These are phyloP conservation scores for Entomobrya multifasciata DNA, from an alignment of 2,888 invertebrate genomes.

Conservation along the genomic window DNA sequence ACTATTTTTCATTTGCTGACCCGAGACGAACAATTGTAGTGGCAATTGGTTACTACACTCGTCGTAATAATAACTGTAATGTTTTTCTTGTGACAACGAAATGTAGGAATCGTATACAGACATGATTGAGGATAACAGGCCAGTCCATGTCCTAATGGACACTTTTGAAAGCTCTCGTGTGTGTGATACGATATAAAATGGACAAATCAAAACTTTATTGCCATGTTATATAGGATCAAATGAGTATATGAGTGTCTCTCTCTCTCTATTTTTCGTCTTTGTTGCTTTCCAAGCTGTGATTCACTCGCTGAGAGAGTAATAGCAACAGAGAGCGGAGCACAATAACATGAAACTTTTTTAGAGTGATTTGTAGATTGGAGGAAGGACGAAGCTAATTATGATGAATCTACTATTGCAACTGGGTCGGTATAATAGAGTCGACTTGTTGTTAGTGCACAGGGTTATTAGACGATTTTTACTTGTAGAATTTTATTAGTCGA, in stretches of 20 bases:
- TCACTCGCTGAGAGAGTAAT: background rate
- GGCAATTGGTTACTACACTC: constrained; percentile 33
- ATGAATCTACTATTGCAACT: constrained; percentile 61
- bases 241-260: background rate
- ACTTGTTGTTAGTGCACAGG: too few species aligned
- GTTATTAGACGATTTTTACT: too few species aligned
- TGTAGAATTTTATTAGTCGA: too few species aligned
- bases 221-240: too few species aligned
- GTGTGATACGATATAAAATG: background rate
- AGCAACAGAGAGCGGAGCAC: too few species aligned
- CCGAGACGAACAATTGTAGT: background rate
- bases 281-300: constrained; percentile 10
- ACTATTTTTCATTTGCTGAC: constrained; percentile 17
- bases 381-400: constrained; percentile 62
- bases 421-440: too few species aligned
- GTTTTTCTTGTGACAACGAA: constrained; percentile 45
- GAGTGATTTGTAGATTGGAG: constrained; percentile 4
- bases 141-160: constrained; percentile 55
- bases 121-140: constrained; percentile 24
- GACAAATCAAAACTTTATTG: constrained; percentile 44
- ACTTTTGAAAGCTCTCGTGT: constrained; percentile 53
- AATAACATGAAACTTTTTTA: background rate
- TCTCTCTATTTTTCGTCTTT: too few species aligned
- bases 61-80: background rate
- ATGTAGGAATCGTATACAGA: constrained; percentile 36